Conservation (phyloP, 2,888 invertebrate genomes). For the Seira ritae region DNA sequence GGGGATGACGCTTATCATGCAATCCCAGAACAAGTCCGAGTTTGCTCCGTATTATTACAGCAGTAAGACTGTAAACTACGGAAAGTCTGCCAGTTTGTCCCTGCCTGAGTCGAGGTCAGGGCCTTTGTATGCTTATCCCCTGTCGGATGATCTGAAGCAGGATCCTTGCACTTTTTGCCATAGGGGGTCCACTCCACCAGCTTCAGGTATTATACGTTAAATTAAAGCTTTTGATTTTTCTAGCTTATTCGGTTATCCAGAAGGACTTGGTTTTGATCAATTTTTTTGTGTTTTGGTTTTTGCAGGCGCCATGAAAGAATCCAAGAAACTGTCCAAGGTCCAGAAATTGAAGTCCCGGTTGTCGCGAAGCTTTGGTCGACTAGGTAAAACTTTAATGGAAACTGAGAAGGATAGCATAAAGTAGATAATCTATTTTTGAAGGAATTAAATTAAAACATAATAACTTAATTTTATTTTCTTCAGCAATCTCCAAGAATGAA, state of each 20-base stretch:
- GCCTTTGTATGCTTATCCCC: neutral
- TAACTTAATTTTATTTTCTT: constrained; percentile 76
- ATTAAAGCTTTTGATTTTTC: no score
- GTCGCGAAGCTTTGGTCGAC: constrained; percentile 96
- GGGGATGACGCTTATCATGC: constrained; percentile 16
- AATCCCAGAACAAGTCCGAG: constrained; percentile 2
- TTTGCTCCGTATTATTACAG: constrained; percentile 14
- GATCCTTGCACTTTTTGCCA: neutral
- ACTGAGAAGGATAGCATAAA: neutral
- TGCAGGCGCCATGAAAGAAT: constrained; percentile 85
- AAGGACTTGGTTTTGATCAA: no score
- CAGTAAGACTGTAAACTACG: constrained; percentile 7
- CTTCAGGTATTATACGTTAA: neutral
- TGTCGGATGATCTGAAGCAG: neutral
- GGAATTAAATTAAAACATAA: no score
- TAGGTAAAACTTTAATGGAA: constrained; percentile 85
- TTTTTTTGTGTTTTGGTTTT: no score
- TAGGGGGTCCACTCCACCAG: neutral
- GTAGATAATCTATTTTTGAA: no score
- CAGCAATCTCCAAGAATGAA: constrained; percentile 95
- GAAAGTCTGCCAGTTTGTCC: neutral
- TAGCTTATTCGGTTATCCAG: no score
- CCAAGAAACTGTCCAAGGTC: constrained; percentile 92
- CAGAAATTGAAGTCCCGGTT: constrained; percentile 96
- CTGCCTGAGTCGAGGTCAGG: neutral